These are phyloP conservation scores for Neopelma chrysocephalum DNA, from an alignment of 2,797 vertebrate genomes.

Conservation along the genomic window DNA sequence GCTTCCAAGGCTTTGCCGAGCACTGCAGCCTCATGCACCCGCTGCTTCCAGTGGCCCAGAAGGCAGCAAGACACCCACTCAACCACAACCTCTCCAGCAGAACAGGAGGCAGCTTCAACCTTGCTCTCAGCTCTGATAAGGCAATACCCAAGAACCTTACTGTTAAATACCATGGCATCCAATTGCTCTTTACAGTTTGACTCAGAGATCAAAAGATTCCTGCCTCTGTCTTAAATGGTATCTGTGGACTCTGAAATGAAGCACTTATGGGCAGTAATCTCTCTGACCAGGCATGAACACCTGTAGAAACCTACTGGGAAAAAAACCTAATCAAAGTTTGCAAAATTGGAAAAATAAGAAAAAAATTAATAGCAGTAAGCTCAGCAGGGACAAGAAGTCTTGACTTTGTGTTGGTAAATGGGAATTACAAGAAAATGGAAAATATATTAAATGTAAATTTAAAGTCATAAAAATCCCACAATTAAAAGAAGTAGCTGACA, in stretches of 20 bases:
- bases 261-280: not conserved
- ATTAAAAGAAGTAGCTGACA: not conserved
- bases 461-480: not conserved
- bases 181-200: not conserved
- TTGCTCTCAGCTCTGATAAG: not conserved
- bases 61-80: not conserved
- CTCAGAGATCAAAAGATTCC: not conserved
- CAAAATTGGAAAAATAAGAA: not conserved
- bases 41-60: not conserved
- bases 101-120: not conserved
- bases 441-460: conserved; percentile 44
- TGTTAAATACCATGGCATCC: not conserved
- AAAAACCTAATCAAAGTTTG: not conserved
- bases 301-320: not conserved
- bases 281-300: not conserved
- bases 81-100: not conserved
- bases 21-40: not conserved
- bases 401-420: conserved; percentile 41
- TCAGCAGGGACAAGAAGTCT: not conserved
- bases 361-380: not conserved
- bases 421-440: conserved; percentile 34
- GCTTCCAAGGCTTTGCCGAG: not conserved
- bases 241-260: not conserved
- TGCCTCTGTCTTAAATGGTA: not conserved
- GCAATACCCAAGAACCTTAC: not conserved